A percentile compares a stretch with the other conserved stretches of the same genome.
These are phyloP conservation scores for Marisa cornuarietis DNA, from an alignment of 1,140 invertebrate genomes.

Conservation along the genomic window DNA sequence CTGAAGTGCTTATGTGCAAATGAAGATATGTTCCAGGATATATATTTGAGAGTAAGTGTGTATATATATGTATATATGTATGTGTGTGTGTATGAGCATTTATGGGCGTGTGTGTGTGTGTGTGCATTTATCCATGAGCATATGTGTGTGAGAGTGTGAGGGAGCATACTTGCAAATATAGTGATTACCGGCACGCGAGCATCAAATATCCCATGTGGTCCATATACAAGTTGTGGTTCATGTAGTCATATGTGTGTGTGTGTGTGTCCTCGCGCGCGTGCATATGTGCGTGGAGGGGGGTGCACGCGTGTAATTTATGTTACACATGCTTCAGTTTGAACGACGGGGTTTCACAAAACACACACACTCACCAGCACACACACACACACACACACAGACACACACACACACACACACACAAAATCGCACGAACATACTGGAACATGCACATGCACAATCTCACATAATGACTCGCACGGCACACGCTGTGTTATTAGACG, in stretches of 20 bases:
- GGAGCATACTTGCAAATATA: background rate
- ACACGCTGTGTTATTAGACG: background rate
- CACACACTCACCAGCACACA: background rate
- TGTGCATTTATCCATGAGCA: background rate
- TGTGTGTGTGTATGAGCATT: background rate
- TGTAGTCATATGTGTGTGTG: no score
- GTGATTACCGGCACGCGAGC: no score
- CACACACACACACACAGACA: background rate
- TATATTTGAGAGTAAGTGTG: background rate
- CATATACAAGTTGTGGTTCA: no score
- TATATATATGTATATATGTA: background rate
- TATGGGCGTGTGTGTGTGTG: background rate
- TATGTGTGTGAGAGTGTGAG: background rate
- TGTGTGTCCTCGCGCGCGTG: background rate
- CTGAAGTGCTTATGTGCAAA: no score
- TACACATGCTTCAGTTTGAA: background rate
- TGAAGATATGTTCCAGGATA: background rate
- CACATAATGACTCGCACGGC: conserved; percentile 1
- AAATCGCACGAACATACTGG: no score
- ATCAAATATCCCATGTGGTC: no score
- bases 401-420: no score
- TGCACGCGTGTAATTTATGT: background rate
- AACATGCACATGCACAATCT: conserved; percentile 5
- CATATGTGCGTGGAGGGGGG: no score
- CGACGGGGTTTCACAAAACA: background rate